Conservation (phyloP, 53 echinoderm and acorn worm genomes). For the Temnopleurus reevesii region DNA sequence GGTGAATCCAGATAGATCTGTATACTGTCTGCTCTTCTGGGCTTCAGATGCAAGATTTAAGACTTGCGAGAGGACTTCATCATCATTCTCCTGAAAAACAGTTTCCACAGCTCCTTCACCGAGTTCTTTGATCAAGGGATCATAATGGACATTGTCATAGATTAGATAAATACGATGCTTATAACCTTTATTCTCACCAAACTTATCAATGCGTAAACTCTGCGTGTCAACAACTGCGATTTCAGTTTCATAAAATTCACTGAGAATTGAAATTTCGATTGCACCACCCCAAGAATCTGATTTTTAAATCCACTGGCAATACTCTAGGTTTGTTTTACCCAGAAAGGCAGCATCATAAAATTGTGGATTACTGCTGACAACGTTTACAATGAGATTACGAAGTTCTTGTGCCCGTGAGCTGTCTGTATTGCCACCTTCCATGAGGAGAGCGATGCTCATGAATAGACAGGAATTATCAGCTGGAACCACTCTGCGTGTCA, state of each 20-base stretch:
- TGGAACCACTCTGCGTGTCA: constrained; percentile 66
- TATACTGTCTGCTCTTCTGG: constrained; percentile 73
- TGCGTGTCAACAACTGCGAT: constrained; percentile 82
- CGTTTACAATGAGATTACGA: constrained; percentile 67
- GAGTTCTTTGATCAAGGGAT: constrained; percentile 68
- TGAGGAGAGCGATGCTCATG: constrained; percentile 66
- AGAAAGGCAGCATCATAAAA: constrained; percentile 67
- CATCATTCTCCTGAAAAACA: constrained; percentile 63
- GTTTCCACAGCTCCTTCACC: constrained; percentile 58
- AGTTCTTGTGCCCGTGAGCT: constrained; percentile 51
- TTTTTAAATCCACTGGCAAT: constrained; percentile 78
- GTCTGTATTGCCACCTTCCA: constrained; percentile 76
- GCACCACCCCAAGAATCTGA: constrained; percentile 78
- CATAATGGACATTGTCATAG: constrained; percentile 78
- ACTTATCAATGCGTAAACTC: constrained; percentile 65
- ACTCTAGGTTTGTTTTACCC: constrained; percentile 68
- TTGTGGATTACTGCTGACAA: constrained; percentile 62
- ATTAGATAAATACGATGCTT: constrained; percentile 65
- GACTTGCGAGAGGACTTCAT: constrained; percentile 64
- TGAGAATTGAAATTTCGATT: constrained; percentile 74
- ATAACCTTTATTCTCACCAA: constrained; percentile 67
- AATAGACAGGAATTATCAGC: constrained; percentile 80
- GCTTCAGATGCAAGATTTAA: constrained; percentile 71
- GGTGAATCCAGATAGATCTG: constrained; percentile 71
- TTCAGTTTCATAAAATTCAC: constrained; percentile 71